Evolutionary conservation across 2,113 vertebrate species (phyloP).

Genomic region (Syngnathus floridae): DNA sequence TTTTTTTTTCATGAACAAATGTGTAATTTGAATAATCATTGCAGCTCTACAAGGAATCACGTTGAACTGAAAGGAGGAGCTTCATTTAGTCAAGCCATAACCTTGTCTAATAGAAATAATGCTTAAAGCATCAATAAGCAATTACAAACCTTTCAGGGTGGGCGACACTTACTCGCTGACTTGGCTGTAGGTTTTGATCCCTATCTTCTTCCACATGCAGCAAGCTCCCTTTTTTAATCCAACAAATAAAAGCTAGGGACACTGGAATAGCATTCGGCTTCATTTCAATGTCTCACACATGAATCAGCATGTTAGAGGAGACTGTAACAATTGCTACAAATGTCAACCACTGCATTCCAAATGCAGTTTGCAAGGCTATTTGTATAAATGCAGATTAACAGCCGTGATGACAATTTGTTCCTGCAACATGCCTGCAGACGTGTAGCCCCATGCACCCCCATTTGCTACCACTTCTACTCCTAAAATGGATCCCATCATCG

Average conservation of each 20-base stretch:
- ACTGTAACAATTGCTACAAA: neutral
- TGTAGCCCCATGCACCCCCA: neutral
- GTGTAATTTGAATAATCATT: neutral
- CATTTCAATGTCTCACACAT: neutral
- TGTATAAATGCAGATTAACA: neutral
- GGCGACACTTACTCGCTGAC: neutral
- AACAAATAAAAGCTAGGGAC: neutral
- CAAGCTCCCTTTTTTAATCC: neutral
- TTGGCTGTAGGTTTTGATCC: neutral
- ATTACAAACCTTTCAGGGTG: neutral
- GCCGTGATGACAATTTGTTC: neutral
- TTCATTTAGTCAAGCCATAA: neutral
- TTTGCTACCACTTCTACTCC: conserved; percentile 2
- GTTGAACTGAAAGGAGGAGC: neutral
- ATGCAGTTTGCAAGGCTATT: neutral
- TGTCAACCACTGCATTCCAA: neutral
- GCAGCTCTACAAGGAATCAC: neutral
- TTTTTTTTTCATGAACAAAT: neutral
- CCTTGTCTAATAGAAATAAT: neutral
- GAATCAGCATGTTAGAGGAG: neutral
- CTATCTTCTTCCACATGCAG: neutral
- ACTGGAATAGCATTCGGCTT: neutral
- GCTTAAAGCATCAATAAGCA: neutral
- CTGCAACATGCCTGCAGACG: conserved; percentile 5
- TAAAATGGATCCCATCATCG: conserved; percentile 11